Base-by-base conservation (phyloP, 2,888 invertebrate genomes). In the Camponotus fellah region DNA sequence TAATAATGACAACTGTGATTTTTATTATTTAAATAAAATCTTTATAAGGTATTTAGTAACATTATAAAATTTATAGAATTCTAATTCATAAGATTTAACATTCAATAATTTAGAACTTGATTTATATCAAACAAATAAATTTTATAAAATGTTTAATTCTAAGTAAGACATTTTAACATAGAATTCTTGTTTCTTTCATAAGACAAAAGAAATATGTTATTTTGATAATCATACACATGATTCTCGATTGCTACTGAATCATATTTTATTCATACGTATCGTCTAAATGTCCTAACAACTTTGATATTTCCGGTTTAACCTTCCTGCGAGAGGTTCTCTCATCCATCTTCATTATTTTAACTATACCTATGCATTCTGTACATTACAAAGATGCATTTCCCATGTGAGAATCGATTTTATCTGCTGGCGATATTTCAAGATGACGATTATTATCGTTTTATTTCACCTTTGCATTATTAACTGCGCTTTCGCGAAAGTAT, bases 161-260 rank as follows among this genome's bases (percentile, higher is more conserved):
- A 17, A 4, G 46, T n/a, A 17, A 4, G 46, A 2, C 8, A 26
- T 32, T 0, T 53, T 53, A 14, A 71, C 1, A 17, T 37, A 3
- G 56, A 53, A 37, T 69, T 37, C 10, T 34, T 53, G 0, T 21
- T 71, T 37, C 17, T 53, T 34, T 71, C 21, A 2, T 53, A 71
- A 49, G 9, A 64, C 9, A 56, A 40, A 26, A 1, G 2, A 66
- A 43, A 66, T 26, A 14, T 14, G 26, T 53, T n/a, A 26, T 40
- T 77, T 40, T 66, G 2, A 26, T 40, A 21, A 37, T 17, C 17
- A 5, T 26, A 66, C 49, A 26, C 26, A 26, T 26, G n/a, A 79
- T 65, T 43, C 80, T n/a, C 60, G 43, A 81, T 83, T 90, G 83
- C 85, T 85, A 90, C 85, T 26, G 85, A 84, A 84, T 90, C 68